Percentiles rank a stretch among this genome's conserved stretches.
phyloP scores from a whole-genome alignment of 2,113 vertebrate genomes.

The Catagonus wagneri region DNA sequence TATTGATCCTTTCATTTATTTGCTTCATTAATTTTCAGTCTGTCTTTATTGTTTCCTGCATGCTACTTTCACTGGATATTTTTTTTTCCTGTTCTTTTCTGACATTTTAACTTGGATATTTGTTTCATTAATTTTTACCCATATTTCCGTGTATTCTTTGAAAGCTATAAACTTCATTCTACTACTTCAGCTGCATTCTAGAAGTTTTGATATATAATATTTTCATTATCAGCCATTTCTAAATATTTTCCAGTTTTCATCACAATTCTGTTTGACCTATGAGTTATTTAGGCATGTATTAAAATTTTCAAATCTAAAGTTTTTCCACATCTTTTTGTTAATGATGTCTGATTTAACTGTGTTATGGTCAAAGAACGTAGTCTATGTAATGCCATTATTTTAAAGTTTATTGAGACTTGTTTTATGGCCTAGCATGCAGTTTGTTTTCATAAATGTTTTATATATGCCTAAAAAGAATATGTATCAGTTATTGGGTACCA shows the following conservation, averaged over 20 bases:
- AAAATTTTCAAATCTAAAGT: not conserved
- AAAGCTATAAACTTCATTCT: not conserved
- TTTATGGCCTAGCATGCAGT: not conserved
- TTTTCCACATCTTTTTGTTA: slow-evolving; percentile 20
- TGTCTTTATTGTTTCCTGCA: not conserved
- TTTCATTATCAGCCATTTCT: not conserved
- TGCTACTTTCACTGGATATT: not conserved
- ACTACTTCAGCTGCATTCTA: not conserved
- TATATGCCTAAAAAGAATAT: not conserved
- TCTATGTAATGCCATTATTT: not conserved
- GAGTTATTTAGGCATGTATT: not conserved
- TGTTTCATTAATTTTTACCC: not conserved
- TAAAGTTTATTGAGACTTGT: not conserved
- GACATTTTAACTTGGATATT: not conserved
- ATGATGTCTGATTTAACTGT: slow-evolving; percentile 24
- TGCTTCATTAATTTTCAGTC: not conserved
- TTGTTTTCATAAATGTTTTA: not conserved
- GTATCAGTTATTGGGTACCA: not conserved
- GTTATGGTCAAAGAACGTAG: not conserved
- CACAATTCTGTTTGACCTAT: not conserved
- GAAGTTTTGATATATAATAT: not conserved
- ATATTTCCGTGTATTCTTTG: not conserved
- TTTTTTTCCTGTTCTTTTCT: not conserved
- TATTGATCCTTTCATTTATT: not conserved
- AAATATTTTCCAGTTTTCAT: not conserved